Evolutionary conservation across 2,113 vertebrate genomes (phyloP).

Genomic region (Mellivora capensis): DNA sequence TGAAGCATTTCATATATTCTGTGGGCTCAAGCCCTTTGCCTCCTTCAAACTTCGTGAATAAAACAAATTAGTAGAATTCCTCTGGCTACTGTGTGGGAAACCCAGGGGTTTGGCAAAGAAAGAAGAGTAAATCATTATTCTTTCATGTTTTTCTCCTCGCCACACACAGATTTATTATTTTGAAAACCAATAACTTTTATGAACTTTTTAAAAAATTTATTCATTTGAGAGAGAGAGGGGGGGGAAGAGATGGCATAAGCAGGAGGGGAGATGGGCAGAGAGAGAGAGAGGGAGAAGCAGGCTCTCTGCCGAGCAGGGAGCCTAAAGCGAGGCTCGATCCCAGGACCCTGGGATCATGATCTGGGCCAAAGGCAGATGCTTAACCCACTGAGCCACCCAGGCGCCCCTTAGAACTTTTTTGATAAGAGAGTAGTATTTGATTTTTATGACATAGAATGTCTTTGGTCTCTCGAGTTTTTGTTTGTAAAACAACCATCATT

Average conservation of each 20-base stretch:
- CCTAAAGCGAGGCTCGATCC: too few species aligned
- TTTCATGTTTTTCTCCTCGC: background rate
- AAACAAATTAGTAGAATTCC: background rate
- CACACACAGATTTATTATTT: background rate
- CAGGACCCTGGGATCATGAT: too few species aligned
- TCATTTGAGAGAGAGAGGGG: too few species aligned
- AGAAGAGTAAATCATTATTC: background rate
- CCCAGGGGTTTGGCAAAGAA: background rate
- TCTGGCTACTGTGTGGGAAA: background rate
- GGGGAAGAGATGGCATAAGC: too few species aligned
- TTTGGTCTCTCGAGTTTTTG: background rate
- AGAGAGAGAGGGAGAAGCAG: too few species aligned
- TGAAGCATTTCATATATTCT: background rate
- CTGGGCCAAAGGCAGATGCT: too few species aligned
- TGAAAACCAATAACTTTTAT: background rate
- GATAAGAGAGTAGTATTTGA: background rate
- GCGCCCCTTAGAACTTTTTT: background rate
- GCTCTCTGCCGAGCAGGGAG: too few species aligned
- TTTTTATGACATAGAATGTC: background rate
- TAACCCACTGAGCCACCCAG: too few species aligned
- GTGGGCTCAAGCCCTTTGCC: background rate
- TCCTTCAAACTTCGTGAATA: background rate
- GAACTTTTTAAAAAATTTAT: background rate
- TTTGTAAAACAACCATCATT: background rate
- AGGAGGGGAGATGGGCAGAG: too few species aligned